Percentiles rank a stretch among this genome's conserved stretches.
Evolutionary conservation across 2,797 vertebrate genomes (phyloP).

Genomic region (Iguana delicatissima): DNA sequence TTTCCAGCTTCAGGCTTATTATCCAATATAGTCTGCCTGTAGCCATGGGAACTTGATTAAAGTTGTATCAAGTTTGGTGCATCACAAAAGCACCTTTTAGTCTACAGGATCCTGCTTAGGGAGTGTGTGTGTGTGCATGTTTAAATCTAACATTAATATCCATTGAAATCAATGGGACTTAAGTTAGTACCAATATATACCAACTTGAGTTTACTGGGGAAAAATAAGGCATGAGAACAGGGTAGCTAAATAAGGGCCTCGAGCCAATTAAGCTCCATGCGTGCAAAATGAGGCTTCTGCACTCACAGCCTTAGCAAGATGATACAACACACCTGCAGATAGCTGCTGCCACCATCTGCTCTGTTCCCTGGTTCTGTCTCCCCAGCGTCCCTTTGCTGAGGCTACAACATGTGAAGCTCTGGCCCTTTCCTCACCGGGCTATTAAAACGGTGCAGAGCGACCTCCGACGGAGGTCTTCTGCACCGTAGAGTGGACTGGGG

Average conservation of each 20-base stretch:
- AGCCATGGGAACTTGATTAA: conserved; percentile 62
- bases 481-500: too few species aligned
- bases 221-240: too few species aligned
- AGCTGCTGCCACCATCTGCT: too few species aligned
- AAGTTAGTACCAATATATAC: background rate
- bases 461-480: too few species aligned
- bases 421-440: too few species aligned
- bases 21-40: conserved; percentile 46
- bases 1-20: conserved; percentile 52
- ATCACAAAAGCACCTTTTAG: conserved; percentile 42
- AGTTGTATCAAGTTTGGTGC: conserved; percentile 48
- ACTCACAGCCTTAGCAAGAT: background rate
- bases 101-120: conserved; percentile 32
- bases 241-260: too few species aligned
- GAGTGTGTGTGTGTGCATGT: background rate
- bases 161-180: background rate
- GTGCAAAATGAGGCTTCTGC: background rate
- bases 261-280: background rate
- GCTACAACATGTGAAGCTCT: background rate
- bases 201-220: background rate
- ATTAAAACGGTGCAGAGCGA: too few species aligned
- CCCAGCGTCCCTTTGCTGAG: background rate
- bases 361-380: background rate
- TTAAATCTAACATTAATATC: background rate
- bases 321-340: background rate